Evolutionary conservation across 2,797 vertebrate genomes (phyloP), one percentile per base, ranked within the genome.

Genomic region (Setipinna tenuifilis): DNA sequence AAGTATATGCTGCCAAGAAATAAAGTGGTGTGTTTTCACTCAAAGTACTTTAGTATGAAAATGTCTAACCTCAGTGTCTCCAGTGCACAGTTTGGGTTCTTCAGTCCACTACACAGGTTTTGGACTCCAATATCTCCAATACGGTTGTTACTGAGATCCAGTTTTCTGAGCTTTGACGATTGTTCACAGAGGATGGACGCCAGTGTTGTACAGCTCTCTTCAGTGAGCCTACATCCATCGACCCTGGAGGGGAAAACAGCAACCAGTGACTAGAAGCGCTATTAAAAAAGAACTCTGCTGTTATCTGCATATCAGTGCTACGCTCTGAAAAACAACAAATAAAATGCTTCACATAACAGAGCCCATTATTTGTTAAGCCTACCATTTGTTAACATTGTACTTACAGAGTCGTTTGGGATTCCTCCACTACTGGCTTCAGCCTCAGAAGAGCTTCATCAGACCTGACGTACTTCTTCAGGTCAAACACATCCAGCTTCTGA

Each of bases 391-490:
- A 10, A 62, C 62, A 68, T 68, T 10, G 0, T 83, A 88, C 90
- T 89, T 85, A 91, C 90, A 86, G 62, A 28, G 81, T 85, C 3
- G 85, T 75, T 85, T 89, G 58, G 44, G 88, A 91, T n/a, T 83
- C 75, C 87, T 88, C 89, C 68, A 88, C 62, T 80, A 91, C 90
- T 1, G 85, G 83, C 75, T 87, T 65, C 31, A 91, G 75, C 82
- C 88, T 91, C 82, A 59, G 82, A 25, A 88, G 84, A 12, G 86
- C 88, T 86, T 89, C 88, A 68, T 90, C 86, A 31, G 89, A 87
- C 85, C 48, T 90, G 44, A 84, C 75, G 48, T 90, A 91, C 48
- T 85, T 89, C 58, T 89, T 89, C 19, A 91, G 82, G 78, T 91
- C 88, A 86, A 91, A 91, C 44, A 86, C 88, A 82, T 90, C 85